Evolutionary conservation across 2,797 vertebrate species (phyloP).

Genomic region (Rhinichthys osculus): DNA sequence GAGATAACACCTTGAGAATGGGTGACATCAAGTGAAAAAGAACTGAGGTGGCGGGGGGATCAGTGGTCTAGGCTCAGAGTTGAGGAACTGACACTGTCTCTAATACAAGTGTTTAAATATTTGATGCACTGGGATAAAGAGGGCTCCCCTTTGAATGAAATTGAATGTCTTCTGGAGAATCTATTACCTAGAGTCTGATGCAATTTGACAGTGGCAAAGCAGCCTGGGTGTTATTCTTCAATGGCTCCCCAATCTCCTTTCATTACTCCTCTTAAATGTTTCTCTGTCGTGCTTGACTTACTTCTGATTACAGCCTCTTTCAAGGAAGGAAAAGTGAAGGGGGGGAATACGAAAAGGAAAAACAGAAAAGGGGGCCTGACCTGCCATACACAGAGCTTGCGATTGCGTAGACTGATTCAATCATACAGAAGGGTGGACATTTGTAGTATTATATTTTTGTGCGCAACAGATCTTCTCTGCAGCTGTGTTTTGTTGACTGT

Average conservation of each 20-base stretch:
- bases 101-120: conserved; percentile 93
- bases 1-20: conserved; percentile 53
- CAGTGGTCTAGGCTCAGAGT: conserved; percentile 74
- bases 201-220: conserved; percentile 88
- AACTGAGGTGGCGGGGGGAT: conserved; percentile 53
- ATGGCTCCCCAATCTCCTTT: conserved; percentile 90
- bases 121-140: conserved; percentile 91
- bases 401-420: conserved; percentile 38
- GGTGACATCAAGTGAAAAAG: conserved; percentile 61
- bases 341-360: not conserved
- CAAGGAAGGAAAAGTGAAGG: conserved; percentile 39
- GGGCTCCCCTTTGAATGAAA: conserved; percentile 92
- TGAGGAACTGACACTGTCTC: conserved; percentile 70
- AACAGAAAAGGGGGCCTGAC: not conserved
- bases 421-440: conserved; percentile 36
- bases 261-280: conserved; percentile 92
- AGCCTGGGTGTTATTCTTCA: conserved; percentile 90
- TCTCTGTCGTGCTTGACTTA: conserved; percentile 91
- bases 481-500: not conserved
- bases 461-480: not conserved
- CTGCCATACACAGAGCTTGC: conserved; percentile 40
- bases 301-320: conserved; percentile 87
- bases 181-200: conserved; percentile 91
- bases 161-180: conserved; percentile 92
- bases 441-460: conserved; percentile 46